Evolutionary conservation across 1,140 invertebrate species (phyloP).

Genomic region (Trichonephila clavata): DNA sequence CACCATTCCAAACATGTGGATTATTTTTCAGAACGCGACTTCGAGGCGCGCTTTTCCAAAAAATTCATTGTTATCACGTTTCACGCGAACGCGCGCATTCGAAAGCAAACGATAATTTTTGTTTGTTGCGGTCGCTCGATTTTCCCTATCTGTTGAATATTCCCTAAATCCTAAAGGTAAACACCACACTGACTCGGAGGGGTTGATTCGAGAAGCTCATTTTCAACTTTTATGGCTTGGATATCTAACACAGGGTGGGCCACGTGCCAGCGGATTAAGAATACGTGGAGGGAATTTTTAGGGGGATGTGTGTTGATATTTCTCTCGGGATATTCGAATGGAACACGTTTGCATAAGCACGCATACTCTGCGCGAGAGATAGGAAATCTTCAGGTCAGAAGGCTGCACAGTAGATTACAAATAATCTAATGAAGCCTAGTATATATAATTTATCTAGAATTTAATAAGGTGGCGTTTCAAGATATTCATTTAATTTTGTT

Average conservation of each 20-base stretch:
- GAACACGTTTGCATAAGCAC: not conserved
- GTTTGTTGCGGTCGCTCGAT: constrained; percentile 9
- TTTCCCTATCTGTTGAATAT: not conserved
- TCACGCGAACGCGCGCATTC: not conserved
- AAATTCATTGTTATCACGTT: constrained; percentile 22
- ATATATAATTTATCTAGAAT: no score
- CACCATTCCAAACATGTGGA: not conserved
- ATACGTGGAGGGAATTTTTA: constrained; percentile 10
- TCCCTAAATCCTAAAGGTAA: constrained; percentile 16
- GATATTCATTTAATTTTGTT: no score
- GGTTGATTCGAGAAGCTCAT: not conserved
- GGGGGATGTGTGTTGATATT: not conserved
- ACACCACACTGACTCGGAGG: not conserved
- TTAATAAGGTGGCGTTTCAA: no score
- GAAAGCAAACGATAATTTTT: constrained; percentile 7
- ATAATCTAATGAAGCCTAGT: no score
- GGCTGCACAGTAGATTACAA: no score
- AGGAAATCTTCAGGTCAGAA: no score
- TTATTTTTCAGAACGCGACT: constrained; percentile 20
- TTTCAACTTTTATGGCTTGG: not conserved
- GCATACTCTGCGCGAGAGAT: no score
- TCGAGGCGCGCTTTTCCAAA: not conserved
- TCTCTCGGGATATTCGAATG: not conserved
- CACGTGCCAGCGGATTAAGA: not conserved
- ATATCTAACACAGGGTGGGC: not conserved